Evolutionary conservation across 2,888 invertebrate species (phyloP), one percentile per base, ranked within the genome.

Genomic region (Yponomeuta cagnagella): DNA sequence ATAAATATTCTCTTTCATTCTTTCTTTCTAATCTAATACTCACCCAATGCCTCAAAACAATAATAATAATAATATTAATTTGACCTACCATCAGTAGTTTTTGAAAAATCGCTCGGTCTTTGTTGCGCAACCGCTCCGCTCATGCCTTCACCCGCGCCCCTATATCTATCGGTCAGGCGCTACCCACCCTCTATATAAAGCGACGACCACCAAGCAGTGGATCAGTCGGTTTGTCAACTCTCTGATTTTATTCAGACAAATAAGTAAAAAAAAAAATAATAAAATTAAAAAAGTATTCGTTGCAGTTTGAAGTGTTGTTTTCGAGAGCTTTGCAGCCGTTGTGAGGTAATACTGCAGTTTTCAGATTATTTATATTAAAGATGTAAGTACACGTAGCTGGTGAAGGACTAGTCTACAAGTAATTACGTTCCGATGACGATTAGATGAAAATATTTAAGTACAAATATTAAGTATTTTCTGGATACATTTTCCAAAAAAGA

Each of bases 181-280:
- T 31, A 65, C 43, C 70, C 70, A 64, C 48, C 70, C 70, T 52
- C 70, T 70, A 65, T 70, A 70, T 70, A 70, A 70, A 65, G 70
- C 64, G 65, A 65, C 64, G 43, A 23, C 65, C 30, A 10, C 43
- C 15, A n/a, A 6, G 9, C 2, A 37, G 48, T 31, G 10, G n/a
- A 70, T 48, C 70, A 70, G 70, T 70, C 65, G 70, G 6, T 48
- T 48, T 23, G 37, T n/a, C 10, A 63, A 37, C 63, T 12, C 64
- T 48, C 48, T 23, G 63, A 12, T 30, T 65, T 65, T 33, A 48
- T 64, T 64, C n/a, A 31, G 48, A 4, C 48, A 23, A n/a, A 37
- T 43, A 67, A 64, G 8, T n/a, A 64, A 23, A 33, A 0, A 33
- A 33, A 33, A 33, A 3, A 3, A 23, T 6, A n/a, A 23, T 23